Percentiles rank a stretch among this genome's conserved stretches.
Conservation (phyloP, 2,113 vertebrate genomes). For the Mellivora capensis region DNA sequence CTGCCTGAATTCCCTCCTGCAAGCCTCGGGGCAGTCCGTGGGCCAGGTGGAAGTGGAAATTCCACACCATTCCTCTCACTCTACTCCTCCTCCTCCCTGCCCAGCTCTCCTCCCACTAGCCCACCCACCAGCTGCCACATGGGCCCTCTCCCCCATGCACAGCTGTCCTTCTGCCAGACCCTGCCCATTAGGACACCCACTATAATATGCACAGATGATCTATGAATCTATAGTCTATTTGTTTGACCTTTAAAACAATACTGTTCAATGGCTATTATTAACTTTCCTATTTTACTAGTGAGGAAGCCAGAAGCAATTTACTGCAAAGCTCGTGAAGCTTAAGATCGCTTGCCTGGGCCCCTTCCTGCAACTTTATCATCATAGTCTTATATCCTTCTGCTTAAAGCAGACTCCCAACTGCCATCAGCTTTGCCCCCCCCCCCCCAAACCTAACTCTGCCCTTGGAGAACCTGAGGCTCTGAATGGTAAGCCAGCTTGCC, state of each 20-base stretch:
- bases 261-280: background rate
- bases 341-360: background rate
- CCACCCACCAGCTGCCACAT: background rate
- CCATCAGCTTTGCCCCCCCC: background rate
- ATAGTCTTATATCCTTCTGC: background rate
- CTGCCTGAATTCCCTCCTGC: background rate
- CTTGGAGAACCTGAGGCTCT: background rate
- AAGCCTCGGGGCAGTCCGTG: background rate
- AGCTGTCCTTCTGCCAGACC: background rate
- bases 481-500: background rate
- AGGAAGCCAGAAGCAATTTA: slow-evolving; percentile 33
- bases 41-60: background rate
- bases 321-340: background rate
- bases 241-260: background rate
- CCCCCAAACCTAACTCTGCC: background rate
- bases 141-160: background rate
- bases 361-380: background rate
- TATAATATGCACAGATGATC: background rate
- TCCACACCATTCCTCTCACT: background rate
- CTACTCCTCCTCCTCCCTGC: background rate
- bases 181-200: background rate
- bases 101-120: background rate
- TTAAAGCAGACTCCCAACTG: background rate
- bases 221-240: background rate
- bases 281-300: background rate